A percentile compares a stretch with the other conserved stretches of the same genome.
These are phyloP conservation scores for Poeciliopsis turrubarensis DNA, from an alignment of 2,113 vertebrate species.

Conservation along the genomic window DNA sequence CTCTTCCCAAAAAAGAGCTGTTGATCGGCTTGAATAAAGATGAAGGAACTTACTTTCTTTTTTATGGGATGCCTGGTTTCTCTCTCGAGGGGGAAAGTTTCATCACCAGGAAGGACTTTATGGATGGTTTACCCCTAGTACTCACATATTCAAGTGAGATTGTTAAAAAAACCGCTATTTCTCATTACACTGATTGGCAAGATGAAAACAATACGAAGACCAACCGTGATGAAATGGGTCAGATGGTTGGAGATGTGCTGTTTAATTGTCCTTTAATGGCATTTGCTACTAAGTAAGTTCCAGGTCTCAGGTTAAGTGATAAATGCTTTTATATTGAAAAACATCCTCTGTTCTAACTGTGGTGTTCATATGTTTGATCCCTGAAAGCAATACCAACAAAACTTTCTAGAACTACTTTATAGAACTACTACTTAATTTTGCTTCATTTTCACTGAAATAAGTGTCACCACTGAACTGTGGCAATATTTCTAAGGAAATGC, in stretches of 20 bases:
- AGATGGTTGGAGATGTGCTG: conserved; percentile 80
- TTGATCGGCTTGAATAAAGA: conserved; percentile 87
- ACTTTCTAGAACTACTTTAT: too few relatives aligned
- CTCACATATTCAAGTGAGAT: conserved; percentile 74
- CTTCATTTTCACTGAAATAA: background rate
- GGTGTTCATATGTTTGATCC: too few relatives aligned
- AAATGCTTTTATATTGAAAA: background rate
- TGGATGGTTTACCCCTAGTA: conserved; percentile 68
- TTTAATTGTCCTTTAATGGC: conserved; percentile 83
- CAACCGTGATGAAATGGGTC: conserved; percentile 83
- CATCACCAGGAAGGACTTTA: conserved; percentile 83
- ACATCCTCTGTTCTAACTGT: too few relatives aligned
- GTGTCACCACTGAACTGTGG: background rate
- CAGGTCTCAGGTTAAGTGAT: background rate
- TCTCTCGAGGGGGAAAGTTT: conserved; percentile 79
- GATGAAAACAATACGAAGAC: conserved; percentile 76
- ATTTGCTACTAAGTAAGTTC: conserved; percentile 73
- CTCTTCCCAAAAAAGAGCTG: conserved; percentile 84
- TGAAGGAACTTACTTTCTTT: conserved; percentile 84
- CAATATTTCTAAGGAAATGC: background rate
- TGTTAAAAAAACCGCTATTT: conserved; percentile 75
- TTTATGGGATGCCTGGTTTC: conserved; percentile 84
- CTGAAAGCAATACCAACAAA: too few relatives aligned
- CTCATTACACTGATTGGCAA: conserved; percentile 87
- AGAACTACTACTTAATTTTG: too few relatives aligned